Conservation (phyloP, 2,888 invertebrate genomes). For the Sminthurides aquaticus region DNA sequence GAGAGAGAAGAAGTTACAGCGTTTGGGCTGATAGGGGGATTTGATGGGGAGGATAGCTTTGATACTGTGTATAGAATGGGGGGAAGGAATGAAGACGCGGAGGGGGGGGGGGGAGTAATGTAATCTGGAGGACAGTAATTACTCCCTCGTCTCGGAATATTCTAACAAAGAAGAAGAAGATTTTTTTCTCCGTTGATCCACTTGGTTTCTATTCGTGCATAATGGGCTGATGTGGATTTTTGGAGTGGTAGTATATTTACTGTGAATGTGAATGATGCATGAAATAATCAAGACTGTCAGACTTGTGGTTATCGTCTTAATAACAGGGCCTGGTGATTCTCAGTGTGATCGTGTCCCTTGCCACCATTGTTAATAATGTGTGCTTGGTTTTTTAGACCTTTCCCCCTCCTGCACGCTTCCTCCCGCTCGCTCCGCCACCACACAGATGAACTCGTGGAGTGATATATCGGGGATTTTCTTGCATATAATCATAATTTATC, state of each 20-base stretch:
- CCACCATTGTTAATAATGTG: constrained; percentile 22
- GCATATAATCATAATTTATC: background rate
- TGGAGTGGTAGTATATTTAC: constrained; percentile 8
- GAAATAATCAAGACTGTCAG: constrained; percentile 36
- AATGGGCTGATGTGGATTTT: constrained; percentile 11
- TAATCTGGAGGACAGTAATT: constrained; percentile 26
- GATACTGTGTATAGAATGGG: no score
- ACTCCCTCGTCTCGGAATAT: no score
- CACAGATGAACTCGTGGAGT: background rate
- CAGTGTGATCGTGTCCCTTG: constrained; percentile 27
- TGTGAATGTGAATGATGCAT: constrained; percentile 29
- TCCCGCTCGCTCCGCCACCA: background rate
- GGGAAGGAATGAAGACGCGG: no score
- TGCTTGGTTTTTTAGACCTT: background rate
- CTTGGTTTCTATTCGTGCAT: constrained; percentile 20
- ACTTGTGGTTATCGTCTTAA: constrained; percentile 39
- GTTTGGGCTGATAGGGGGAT: no score
- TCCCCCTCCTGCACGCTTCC: background rate
- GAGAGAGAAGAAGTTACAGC: no score
- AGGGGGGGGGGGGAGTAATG: no score
- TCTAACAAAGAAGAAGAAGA: no score
- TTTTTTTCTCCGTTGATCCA: no score
- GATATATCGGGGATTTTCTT: background rate
- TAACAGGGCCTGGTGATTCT: constrained; percentile 35
- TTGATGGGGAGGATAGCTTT: no score